These are phyloP conservation scores for Apoderus coryli DNA, from an alignment of 2,888 invertebrate species.

Conservation along the genomic window DNA sequence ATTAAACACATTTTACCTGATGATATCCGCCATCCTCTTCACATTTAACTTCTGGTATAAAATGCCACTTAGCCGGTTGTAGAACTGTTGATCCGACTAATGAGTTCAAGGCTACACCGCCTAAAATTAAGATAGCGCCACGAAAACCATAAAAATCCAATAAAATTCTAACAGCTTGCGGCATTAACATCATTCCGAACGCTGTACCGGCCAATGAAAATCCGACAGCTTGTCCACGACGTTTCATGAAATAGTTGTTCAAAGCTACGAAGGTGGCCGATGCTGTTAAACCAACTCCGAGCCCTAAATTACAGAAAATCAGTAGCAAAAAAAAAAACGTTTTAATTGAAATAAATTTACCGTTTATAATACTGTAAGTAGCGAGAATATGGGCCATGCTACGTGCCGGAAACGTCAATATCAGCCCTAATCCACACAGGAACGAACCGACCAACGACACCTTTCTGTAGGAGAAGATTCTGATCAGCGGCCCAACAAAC, in stretches of 20 bases:
- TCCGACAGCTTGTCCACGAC: constrained; percentile 66
- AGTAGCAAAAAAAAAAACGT: too few relatives aligned
- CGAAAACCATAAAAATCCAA: constrained; percentile 49
- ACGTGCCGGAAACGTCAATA: constrained; percentile 51
- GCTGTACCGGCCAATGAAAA: constrained; percentile 69
- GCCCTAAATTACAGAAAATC: constrained; percentile 46
- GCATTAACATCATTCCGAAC: constrained; percentile 65
- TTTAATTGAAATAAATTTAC: constrained; percentile 39
- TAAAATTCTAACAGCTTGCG: constrained; percentile 53
- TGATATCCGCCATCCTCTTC: constrained; percentile 34
- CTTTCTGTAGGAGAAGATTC: constrained; percentile 59
- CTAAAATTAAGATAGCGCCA: constrained; percentile 52
- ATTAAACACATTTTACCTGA: constrained; percentile 22
- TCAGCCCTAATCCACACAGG: constrained; percentile 50
- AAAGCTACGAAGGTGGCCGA: constrained; percentile 66
- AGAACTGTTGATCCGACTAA: constrained; percentile 50
- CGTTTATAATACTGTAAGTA: constrained; percentile 63
- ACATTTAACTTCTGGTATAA: constrained; percentile 42
- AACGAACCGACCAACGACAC: constrained; percentile 51
- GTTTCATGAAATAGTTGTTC: constrained; percentile 62
- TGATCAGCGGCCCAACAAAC: constrained; percentile 61
- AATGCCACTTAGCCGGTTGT: constrained; percentile 59
- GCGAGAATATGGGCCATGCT: constrained; percentile 57
- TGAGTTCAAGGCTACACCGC: constrained; percentile 52
- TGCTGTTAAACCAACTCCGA: constrained; percentile 63